Evolutionary conservation across 2,888 invertebrate species (phyloP).

Genomic region (Hymenopus coronatus): DNA sequence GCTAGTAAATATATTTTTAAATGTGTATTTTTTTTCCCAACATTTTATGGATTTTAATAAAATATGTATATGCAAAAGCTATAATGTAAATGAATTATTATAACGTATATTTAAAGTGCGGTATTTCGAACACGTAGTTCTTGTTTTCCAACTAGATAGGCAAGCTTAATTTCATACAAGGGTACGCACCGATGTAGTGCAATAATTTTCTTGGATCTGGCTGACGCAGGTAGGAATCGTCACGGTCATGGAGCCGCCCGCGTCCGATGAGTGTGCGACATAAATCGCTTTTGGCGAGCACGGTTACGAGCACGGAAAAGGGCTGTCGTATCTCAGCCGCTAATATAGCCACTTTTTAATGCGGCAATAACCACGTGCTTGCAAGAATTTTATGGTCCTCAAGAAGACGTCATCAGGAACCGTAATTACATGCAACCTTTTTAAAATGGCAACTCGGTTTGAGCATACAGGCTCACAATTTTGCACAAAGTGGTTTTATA

Average conservation of each 20-base stretch:
- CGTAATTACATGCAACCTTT: neutral
- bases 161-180: neutral
- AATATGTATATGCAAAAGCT: too few relatives aligned
- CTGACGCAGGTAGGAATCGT: neutral
- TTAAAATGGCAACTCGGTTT: neutral
- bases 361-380: constrained; percentile 2
- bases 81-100: too few relatives aligned
- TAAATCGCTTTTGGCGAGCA: neutral
- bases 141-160: too few relatives aligned
- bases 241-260: neutral
- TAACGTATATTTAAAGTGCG: too few relatives aligned
- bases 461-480: too few relatives aligned
- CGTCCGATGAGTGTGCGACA: neutral
- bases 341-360: constrained; percentile 18
- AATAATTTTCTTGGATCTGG: neutral
- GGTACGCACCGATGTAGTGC: neutral
- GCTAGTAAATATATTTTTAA: too few relatives aligned
- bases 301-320: neutral
- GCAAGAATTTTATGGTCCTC: neutral
- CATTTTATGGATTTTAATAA: too few relatives aligned
- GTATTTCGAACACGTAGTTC: too few relatives aligned
- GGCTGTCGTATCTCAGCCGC: neutral
- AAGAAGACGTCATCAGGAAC: neutral
- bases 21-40: too few relatives aligned
- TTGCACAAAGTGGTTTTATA: too few relatives aligned